Conservation (phyloP, 2,888 invertebrate genomes). For the Cecidostiba fungosa region DNA sequence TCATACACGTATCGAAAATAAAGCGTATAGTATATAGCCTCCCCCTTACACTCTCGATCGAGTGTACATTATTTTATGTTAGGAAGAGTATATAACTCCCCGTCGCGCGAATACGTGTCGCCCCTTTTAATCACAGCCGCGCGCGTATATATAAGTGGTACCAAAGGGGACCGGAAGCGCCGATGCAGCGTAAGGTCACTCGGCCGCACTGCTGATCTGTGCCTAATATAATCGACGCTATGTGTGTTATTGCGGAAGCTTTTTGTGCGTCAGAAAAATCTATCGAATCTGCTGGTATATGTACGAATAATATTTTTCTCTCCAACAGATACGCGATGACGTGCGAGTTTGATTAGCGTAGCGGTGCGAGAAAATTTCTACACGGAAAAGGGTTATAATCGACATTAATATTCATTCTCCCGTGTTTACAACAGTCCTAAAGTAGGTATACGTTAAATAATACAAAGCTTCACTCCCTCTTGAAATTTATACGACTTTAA, state of each 20-base stretch:
- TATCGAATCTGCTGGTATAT: neutral
- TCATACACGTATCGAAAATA: too few relatives aligned
- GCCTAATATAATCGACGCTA: neutral
- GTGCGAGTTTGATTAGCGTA: neutral
- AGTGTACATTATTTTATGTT: neutral
- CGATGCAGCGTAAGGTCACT: conserved; percentile 43
- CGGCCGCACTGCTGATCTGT: conserved; percentile 16
- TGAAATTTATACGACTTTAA: neutral
- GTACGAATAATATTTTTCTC: too few relatives aligned
- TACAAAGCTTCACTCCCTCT: neutral
- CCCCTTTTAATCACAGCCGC: conserved; percentile 32
- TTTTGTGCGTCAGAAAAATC: neutral
- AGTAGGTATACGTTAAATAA: too few relatives aligned
- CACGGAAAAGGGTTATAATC: too few relatives aligned
- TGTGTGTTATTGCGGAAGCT: neutral
- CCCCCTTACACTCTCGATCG: neutral
- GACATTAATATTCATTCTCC: too few relatives aligned
- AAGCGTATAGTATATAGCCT: too few relatives aligned
- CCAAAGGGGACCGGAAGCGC: conserved; percentile 51
- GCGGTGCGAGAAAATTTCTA: too few relatives aligned
- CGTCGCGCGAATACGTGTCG: neutral
- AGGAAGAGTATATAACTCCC: neutral
- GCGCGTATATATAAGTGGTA: neutral
- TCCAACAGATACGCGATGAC: neutral
- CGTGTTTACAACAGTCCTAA: too few relatives aligned